Evolutionary conservation across 1,140 invertebrate genomes (phyloP).

Genomic region (Megalopta genalis): DNA sequence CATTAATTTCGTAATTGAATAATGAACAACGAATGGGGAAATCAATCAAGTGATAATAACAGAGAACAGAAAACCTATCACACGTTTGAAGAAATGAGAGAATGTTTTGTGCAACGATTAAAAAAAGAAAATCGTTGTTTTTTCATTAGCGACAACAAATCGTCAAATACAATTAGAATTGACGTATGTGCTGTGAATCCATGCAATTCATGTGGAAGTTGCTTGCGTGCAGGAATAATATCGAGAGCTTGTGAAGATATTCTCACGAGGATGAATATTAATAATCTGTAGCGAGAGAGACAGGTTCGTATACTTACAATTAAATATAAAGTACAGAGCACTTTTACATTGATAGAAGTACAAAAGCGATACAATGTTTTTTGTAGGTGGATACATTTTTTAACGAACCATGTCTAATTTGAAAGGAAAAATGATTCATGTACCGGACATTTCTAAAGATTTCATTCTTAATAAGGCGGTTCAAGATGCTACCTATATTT

Average conservation of each 20-base stretch:
- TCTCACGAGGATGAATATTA: conserved; percentile 58
- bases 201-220: conserved; percentile 27
- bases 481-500: conserved; percentile 50
- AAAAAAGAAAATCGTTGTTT: conserved; percentile 62
- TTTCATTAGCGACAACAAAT: conserved; percentile 10
- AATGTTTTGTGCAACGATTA: conserved; percentile 36
- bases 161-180: conserved; percentile 35
- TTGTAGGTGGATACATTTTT: conserved; percentile 13
- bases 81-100: conserved; percentile 35
- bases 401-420: conserved; percentile 37
- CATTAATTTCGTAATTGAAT: neutral
- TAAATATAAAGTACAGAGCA: neutral
- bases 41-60: neutral
- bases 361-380: neutral
- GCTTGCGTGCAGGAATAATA: conserved; percentile 48
- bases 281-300: conserved; percentile 6
- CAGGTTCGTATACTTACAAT: conserved; percentile 1
- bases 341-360: neutral
- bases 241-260: conserved; percentile 57
- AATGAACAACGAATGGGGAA: neutral
- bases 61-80: neutral
- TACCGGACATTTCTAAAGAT: conserved; percentile 40
- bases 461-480: conserved; percentile 50
- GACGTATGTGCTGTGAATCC: conserved; percentile 30
- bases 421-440: conserved; percentile 25